phyloP scores from a whole-genome alignment of 2,888 invertebrate genomes.

The Papilio gigon region DNA sequence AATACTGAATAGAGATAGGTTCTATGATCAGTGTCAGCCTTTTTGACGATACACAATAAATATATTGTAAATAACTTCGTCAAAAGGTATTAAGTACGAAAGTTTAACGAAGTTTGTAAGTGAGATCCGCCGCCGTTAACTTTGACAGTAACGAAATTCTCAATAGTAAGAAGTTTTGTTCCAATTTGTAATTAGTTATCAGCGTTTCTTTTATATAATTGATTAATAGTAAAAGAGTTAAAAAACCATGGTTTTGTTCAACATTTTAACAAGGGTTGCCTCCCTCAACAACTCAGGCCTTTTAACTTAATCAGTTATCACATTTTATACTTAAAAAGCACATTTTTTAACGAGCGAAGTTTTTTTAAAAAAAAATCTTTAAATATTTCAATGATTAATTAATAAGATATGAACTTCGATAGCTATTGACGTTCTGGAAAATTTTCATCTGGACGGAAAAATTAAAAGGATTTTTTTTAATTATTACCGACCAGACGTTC shows the following conservation, averaged over 20 bases:
- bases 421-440: not conserved
- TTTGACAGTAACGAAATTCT: not conserved
- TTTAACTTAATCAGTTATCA: not conserved
- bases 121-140: not conserved
- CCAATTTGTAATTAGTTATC: not conserved
- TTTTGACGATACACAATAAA: not conserved
- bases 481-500: constrained; percentile 5
- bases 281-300: too few species aligned
- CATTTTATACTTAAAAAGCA: not conserved
- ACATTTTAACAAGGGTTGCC: too few species aligned
- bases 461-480: not conserved
- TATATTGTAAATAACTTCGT: not conserved
- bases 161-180: not conserved
- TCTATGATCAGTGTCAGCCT: not conserved
- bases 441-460: not conserved
- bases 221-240: not conserved
- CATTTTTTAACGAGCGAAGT: not conserved
- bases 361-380: not conserved
- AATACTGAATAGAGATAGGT: not conserved
- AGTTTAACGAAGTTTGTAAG: not conserved
- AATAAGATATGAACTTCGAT: constrained; percentile 5
- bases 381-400: not conserved
- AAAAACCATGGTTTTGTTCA: not conserved
- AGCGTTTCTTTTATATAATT: not conserved
- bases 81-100: not conserved